Conservation (phyloP, 2,888 invertebrate species). For the Steromphala cineraria region DNA sequence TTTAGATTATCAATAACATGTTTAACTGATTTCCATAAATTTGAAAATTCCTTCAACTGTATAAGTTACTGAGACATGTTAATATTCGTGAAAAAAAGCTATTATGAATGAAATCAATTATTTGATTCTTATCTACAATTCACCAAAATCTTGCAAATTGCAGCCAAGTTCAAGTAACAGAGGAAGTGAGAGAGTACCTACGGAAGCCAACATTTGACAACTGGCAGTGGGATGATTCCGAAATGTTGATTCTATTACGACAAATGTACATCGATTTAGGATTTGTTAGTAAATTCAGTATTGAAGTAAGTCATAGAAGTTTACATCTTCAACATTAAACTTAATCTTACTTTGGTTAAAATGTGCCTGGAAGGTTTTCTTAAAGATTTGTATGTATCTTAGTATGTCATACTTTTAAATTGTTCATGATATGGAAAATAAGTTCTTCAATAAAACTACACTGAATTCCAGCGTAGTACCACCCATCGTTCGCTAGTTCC, state of each 20-base stretch:
- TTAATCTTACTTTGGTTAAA: background rate
- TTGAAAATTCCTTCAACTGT: no score
- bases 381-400: no score
- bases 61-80: no score
- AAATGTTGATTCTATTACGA: constrained; percentile 85
- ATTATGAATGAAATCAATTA: no score
- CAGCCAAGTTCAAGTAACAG: constrained; percentile 82
- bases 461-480: no score
- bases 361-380: background rate
- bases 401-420: background rate
- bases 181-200: constrained; percentile 81
- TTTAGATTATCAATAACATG: no score
- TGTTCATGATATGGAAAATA: no score
- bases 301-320: constrained; percentile 78
- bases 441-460: no score
- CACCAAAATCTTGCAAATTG: constrained; percentile 37
- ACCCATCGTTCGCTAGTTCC: no score
- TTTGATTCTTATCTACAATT: no score
- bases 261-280: constrained; percentile 89
- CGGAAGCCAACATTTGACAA: constrained; percentile 86
- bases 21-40: no score
- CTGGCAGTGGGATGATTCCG: constrained; percentile 88
- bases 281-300: constrained; percentile 84
- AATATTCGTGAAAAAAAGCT: no score
- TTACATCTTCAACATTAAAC: background rate